Base-by-base conservation (phyloP, 2,797 vertebrate genomes). In the Myotis vivesi region DNA sequence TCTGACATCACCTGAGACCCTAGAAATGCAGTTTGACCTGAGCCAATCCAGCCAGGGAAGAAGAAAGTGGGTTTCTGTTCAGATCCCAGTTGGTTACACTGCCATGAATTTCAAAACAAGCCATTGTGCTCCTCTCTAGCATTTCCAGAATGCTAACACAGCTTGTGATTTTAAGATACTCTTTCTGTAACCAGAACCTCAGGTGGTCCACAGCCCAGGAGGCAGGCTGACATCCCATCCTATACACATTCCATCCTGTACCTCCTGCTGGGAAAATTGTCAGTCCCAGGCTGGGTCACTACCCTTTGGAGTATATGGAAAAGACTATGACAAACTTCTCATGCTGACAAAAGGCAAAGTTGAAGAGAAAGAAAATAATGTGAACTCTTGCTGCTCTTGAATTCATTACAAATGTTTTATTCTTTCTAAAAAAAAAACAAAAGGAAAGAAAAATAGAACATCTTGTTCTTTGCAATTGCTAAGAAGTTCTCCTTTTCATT, bases 401-500 rank as follows among this genome's bases (percentile, higher is more conserved):
- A 95, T 94, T 93, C 96, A 95, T 96, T 94, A 94, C 79, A 81
- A 97, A 94, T 76, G 46, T 83, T n/a, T 88, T 94, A 83, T 92
- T 79, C 68, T 71, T 73, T 85, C 68, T 92, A 75, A 12, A 92
- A 89, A 90, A 33, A 23, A 46, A 72, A 19, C 55, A 88, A 69
- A 69, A 71, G 25, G 17, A 38, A 77, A 19, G 46, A 86, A 71
- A 87, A 94, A 51, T 41, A 92, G 88, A 94, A 96, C 59, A 85
- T 89, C 86, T 90, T 91, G 79, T 91, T 92, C 91, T 81, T 51
- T 81, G 25, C 17, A 85, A 44, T 80, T 93, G 41, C 57, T 93
- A 92, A 94, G 88, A 95, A 85, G 73, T 81, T 94, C 46, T 94
- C 46, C 28, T 88, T 88, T 93, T 72, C 68, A 84, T 92, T 94